Percentiles rank a stretch among this genome's conserved stretches.
Evolutionary conservation across 2,888 invertebrate genomes (phyloP).

Genomic region (Formica aserva): DNA sequence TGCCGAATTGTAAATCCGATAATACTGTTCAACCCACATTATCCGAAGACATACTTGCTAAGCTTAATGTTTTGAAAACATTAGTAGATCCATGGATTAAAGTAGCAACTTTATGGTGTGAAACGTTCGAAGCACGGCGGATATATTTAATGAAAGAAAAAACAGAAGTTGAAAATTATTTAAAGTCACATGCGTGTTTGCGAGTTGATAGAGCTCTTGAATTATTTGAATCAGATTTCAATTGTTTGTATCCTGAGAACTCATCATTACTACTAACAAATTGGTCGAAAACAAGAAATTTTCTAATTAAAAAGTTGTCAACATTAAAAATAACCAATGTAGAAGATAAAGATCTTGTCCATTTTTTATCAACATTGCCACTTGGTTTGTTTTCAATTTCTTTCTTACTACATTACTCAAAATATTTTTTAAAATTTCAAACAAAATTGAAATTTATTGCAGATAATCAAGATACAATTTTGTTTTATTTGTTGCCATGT

Average conservation of each 20-base stretch:
- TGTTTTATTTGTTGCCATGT: too few relatives aligned
- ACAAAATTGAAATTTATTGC: too few relatives aligned
- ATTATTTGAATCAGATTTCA: slow-evolving; percentile 10
- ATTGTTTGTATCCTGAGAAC: neutral
- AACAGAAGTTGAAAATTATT: neutral
- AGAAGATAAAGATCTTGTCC: too few relatives aligned
- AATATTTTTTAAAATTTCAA: too few relatives aligned
- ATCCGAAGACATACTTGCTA: neutral
- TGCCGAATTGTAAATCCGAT: slow-evolving; percentile 4
- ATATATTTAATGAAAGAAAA: slow-evolving; percentile 3
- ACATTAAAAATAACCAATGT: too few relatives aligned
- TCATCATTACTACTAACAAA: neutral
- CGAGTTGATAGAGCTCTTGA: neutral
- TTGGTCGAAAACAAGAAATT: too few relatives aligned
- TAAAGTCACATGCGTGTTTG: neutral
- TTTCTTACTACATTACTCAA: too few relatives aligned
- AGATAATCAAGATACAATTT: too few relatives aligned
- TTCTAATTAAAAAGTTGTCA: too few relatives aligned
- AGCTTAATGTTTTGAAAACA: slow-evolving; percentile 3
- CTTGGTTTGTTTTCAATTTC: too few relatives aligned
- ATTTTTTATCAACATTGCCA: too few relatives aligned
- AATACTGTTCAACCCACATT: neutral
- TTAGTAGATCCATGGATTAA: neutral
- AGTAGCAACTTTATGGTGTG: neutral
- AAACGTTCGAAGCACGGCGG: neutral